A percentile compares a stretch with the other conserved stretches of the same genome.
Conservation (phyloP, 1,140 invertebrate genomes). For the Cylas formicarius region DNA sequence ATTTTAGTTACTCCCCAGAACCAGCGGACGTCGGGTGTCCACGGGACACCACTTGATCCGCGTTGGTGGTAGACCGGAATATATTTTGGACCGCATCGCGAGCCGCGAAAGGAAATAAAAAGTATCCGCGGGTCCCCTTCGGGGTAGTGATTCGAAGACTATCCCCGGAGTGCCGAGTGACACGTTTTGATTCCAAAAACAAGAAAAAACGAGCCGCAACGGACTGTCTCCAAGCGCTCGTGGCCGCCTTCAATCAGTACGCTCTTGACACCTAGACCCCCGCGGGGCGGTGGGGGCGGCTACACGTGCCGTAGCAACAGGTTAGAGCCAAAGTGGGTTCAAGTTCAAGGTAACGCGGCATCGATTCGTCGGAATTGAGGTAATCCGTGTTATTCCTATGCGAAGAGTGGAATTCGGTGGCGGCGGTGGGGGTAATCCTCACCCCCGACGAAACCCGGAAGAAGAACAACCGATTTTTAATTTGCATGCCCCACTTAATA, state of each 20-base stretch:
- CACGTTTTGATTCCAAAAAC: neutral
- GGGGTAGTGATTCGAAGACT: too few species aligned
- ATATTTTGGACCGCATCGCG: too few species aligned
- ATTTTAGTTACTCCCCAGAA: conserved; percentile 33
- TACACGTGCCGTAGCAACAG: conserved; percentile 26
- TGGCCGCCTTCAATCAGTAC: neutral
- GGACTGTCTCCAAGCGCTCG: neutral
- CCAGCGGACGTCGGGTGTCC: too few species aligned
- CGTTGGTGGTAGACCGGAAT: too few species aligned
- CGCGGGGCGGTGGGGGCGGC: conserved; percentile 1
- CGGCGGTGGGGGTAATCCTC: too few species aligned
- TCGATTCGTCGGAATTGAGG: conserved; percentile 23
- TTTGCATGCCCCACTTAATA: too few species aligned
- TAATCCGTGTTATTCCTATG: conserved; percentile 4
- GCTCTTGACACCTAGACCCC: conserved; percentile 1
- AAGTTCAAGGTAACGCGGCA: conserved; percentile 33
- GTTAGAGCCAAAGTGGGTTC: conserved; percentile 17
- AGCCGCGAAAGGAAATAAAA: too few species aligned
- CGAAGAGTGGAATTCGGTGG: neutral
- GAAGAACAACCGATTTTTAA: too few species aligned
- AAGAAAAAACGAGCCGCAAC: neutral
- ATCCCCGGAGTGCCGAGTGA: conserved; percentile 4
- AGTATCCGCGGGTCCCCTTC: too few species aligned
- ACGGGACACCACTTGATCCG: too few species aligned
- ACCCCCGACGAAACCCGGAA: too few species aligned